Evolutionary conservation across 2,797 vertebrate genomes (phyloP).

Genomic region (Urocyon cinereoargenteus): DNA sequence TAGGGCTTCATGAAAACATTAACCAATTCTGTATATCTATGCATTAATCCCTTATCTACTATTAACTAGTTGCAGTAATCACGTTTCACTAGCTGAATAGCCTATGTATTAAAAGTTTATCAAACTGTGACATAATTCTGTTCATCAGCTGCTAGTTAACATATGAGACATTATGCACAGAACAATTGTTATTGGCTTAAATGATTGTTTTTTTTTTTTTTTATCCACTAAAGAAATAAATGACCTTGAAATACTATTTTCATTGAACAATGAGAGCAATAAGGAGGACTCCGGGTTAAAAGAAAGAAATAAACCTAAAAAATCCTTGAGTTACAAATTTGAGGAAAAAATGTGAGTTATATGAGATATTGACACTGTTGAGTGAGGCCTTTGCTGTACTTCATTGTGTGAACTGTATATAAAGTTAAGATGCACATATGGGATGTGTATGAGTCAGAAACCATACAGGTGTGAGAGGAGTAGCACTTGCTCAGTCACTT

Average conservation of each 20-base stretch:
- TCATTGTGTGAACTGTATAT: not conserved
- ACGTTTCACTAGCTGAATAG: constrained; percentile 83
- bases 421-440: not conserved
- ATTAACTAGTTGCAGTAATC: constrained; percentile 85
- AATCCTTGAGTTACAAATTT: not conserved
- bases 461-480: not conserved
- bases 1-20: constrained; percentile 78
- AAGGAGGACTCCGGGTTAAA: not conserved
- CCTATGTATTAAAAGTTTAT: constrained; percentile 56
- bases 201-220: not conserved
- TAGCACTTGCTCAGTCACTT: not conserved
- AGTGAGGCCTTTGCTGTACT: not conserved
- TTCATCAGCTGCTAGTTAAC: constrained; percentile 78
- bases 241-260: not conserved
- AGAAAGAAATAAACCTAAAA: not conserved
- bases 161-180: not conserved
- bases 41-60: constrained; percentile 83
- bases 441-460: not conserved
- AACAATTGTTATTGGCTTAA: not conserved
- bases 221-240: constrained; percentile 27
- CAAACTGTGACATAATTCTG: constrained; percentile 61
- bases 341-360: not conserved
- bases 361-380: too few relatives aligned
- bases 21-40: constrained; percentile 80
- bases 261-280: not conserved